Base-by-base conservation (phyloP, 1,140 invertebrate species). In the Drosophila mayri region DNA sequence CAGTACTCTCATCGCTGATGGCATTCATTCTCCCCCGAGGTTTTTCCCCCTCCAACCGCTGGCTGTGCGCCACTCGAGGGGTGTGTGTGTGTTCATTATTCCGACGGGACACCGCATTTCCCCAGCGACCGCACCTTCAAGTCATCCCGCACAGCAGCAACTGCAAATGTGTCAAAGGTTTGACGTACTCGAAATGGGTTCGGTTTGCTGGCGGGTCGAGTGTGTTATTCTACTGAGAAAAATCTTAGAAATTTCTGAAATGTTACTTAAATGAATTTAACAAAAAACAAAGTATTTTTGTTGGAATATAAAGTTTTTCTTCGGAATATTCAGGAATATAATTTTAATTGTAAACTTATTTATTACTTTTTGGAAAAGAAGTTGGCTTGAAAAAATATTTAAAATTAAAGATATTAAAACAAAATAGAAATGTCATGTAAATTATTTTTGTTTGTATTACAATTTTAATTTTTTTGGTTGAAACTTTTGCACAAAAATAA, bases 91-190 rank as follows among this genome's bases (percentile, higher is more conserved):
- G 65, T 72, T 72, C 65, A 59, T 71, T 59, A 59, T 59, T 43
- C 35, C 50, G 8, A 25, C 37, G 46, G 38, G 65, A 46, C 37
- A 22, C 43, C 18, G 2, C 60, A 25, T 25, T 70, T 35, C 35
- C 43, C 12, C 40, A 59, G 32, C 37, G 37, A 71, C 66, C 43
- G 68, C 50, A 71, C 50, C 67, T 66, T 71, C 50, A 71, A 72
- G 65, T 59, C 68, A 55, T 38, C 37, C 43, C 41, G 37, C 68
- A 32, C 18, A 28, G n/a, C 49, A 57, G 7, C 62, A 55, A 18
- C 16, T 71, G 65, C 44, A 72, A 71, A 59, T 72, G 68, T 72
- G 68, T 72, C 68, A 72, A 72, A 72, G 68, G 66, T 71, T 72
- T 72, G 68, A 72, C 37, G 62, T 52, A 71, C 68, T 71, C 37